These are phyloP conservation scores for Bombus picipes DNA, from an alignment of 1,140 invertebrate species.

Conservation along the genomic window DNA sequence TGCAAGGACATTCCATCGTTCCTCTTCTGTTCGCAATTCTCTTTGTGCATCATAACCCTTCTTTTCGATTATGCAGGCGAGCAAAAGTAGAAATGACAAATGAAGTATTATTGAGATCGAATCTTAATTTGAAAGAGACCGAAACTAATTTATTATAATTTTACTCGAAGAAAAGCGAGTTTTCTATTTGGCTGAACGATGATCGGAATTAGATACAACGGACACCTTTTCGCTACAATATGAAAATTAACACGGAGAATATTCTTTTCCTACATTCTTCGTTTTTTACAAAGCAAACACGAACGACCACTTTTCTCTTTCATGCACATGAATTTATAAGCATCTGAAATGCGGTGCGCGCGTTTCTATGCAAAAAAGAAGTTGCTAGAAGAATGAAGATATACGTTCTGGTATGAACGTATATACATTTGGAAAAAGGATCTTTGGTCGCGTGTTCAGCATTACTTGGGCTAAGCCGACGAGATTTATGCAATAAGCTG, in stretches of 20 bases:
- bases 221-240: background rate
- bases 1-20: background rate
- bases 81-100: too few species aligned
- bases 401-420: conserved; percentile 10
- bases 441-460: conserved; percentile 28
- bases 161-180: background rate
- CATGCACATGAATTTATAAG: conserved; percentile 18
- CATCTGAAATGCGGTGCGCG: conserved; percentile 5
- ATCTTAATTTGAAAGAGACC: background rate
- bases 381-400: conserved; percentile 26
- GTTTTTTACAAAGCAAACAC: background rate
- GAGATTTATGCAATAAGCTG: conserved; percentile 37
- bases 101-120: background rate
- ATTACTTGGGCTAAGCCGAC: conserved; percentile 25
- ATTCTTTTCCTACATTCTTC: background rate
- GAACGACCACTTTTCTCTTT: conserved; percentile 17
- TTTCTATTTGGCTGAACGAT: background rate
- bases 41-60: background rate
- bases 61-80: background rate
- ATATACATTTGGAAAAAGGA: conserved; percentile 31
- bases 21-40: background rate
- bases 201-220: background rate
- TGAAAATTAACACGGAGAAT: background rate
- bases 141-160: background rate
- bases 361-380: background rate